Evolutionary conservation across 1,140 invertebrate species (phyloP), one percentile per base, ranked within the genome.

Genomic region (Antheraea pernyi): DNA sequence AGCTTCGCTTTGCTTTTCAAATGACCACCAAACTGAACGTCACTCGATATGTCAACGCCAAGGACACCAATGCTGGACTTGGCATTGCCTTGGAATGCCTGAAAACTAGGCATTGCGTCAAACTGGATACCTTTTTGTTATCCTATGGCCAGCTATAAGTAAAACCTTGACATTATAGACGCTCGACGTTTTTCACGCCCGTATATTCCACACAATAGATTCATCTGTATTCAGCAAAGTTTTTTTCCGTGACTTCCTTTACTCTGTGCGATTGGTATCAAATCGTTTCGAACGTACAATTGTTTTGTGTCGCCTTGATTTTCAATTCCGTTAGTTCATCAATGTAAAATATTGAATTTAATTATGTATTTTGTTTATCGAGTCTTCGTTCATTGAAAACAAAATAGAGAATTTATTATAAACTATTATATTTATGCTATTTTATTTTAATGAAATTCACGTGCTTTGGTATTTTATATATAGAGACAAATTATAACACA

Each of bases 171-270:
- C 46, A n/a, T 13, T 13, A 16, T 16, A 53, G 5, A 16, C 11
- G 46, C 16, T 53, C 46, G 46, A 53, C 16, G 16, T 53, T 13
- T 53, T 53, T 18, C 18, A 0, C 8, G 0, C 19, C 67, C 64
- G 76, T 86, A 71, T 79, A 71, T 81, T 59, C 37, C 48, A 66
- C 63, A 22, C 64, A 81, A 78, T 73, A 83, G 74, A 85, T 84
- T 83, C 84, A 89, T 89, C 84, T 88, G 87, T 86, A 88, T 89
- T 84, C 87, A 81, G 70, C 68, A 68, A 79, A 77, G 83, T 85
- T 88, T 88, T 30, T 86, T 89, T 81, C 80, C 73, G 73, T 82
- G 79, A 83, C 82, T 89, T 88, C 81, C 83, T 84, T 86, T 82
- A 75, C 79, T 75, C 75, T 68, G 65, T 74, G 69, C 78, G 75